phyloP scores from a whole-genome alignment of 1,140 invertebrate genomes.

The Drosophila fuyamai region DNA sequence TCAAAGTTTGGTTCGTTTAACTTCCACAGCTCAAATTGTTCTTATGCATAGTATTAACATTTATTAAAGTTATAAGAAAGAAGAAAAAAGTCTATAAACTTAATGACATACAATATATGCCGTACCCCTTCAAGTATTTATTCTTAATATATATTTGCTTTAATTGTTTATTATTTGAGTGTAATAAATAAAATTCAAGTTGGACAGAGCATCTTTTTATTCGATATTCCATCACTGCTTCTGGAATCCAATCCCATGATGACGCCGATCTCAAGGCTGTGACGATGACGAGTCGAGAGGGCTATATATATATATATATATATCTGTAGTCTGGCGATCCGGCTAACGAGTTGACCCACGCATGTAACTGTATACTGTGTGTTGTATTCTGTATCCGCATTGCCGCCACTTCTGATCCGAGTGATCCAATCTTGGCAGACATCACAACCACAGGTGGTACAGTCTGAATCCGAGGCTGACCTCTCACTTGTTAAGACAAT shows the following conservation, averaged over 20 bases:
- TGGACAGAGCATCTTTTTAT: constrained; percentile 16
- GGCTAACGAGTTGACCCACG: constrained; percentile 32
- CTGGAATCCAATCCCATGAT: constrained; percentile 18
- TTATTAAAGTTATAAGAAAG: too few species aligned
- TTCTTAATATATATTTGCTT: too few species aligned
- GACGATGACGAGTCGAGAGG: constrained; percentile 25
- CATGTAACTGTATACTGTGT: constrained; percentile 42
- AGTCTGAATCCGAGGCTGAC: constrained; percentile 5
- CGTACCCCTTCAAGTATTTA: too few species aligned
- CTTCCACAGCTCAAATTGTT: too few species aligned
- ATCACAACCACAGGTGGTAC: constrained; percentile 30
- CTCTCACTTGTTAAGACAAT: constrained; percentile 11
- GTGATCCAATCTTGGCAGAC: constrained; percentile 7
- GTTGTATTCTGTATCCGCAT: constrained; percentile 33
- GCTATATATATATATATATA: constrained; percentile 12
- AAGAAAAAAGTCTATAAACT: too few species aligned
- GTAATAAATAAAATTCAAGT: neutral
- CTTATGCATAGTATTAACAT: too few species aligned
- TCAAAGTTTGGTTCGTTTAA: too few species aligned
- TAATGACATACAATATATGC: too few species aligned
- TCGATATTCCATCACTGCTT: neutral
- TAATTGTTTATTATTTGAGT: too few species aligned
- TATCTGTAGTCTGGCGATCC: too few species aligned
- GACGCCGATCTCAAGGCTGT: constrained; percentile 36
- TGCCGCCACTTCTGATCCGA: constrained; percentile 1